Base-by-base conservation (phyloP, 2,113 vertebrate species). In the Microcebus lehilahytsara region DNA sequence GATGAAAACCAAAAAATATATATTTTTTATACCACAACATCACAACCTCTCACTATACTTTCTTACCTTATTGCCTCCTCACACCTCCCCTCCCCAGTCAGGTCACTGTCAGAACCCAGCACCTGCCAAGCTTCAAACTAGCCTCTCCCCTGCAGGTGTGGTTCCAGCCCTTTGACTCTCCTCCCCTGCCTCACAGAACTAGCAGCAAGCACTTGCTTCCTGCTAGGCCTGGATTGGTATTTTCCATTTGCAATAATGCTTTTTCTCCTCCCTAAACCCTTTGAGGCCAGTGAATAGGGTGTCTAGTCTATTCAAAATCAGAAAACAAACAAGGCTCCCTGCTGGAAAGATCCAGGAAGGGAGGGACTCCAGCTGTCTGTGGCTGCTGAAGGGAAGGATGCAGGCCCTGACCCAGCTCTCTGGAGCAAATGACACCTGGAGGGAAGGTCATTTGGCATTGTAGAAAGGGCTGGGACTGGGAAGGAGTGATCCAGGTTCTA, bases 261-360 rank as follows among this genome's bases (percentile, higher is more conserved):
- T 20, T 53, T 23, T 86, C 23, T 34, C 37, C 14, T 81, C 22
- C 9, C 12, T 75, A 56, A 75, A 11, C 32, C 23, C 58, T 90
- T 42, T 62, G n/a, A 85, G 27, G 42, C 88, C 34, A 83, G n/a
- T 72, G 60, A 94, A 85, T 80, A 74, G 89, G 72, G 19, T 89
- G 60, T 66, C 46, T 46, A 58, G 20, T 86, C 67, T 84, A 67
- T 85, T 89, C 42, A 95, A 95, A 95, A 37, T 95, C 42, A 69
- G 69, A 93, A 95, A 95, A 81, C 60, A 89, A 89, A 77, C 42
- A 92, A 85, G 42, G 83, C 22, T 96, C 58, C 30, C n/a, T 13
- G 23, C 25, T 77, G 66, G n/a, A 62, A 60, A 30, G 9, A 79
- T 91, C 74, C 77, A 94, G 60, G 53, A 62, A 91, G 20, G 27